A percentile compares a stretch with the other conserved stretches of the same genome.
phyloP scores from a whole-genome alignment of 1,140 invertebrate species.

The Psix sp. region DNA sequence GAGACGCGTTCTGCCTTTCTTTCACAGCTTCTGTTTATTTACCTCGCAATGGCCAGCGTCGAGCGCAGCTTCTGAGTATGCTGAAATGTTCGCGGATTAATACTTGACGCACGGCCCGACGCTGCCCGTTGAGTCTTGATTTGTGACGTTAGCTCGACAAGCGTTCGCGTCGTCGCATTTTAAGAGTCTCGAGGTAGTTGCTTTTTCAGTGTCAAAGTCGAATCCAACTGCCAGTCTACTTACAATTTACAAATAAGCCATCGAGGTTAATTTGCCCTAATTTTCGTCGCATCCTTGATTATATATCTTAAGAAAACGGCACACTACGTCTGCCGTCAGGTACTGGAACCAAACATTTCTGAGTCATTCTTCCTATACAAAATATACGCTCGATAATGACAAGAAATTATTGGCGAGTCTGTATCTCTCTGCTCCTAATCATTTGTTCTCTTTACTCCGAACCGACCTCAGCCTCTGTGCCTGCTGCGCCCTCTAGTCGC shows the following conservation, averaged over 20 bases:
- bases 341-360: constrained; percentile 60
- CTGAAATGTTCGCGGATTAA: constrained; percentile 23
- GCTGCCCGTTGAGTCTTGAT: constrained; percentile 23
- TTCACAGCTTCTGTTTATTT: not conserved
- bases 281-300: no score
- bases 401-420: constrained; percentile 60
- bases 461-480: no score
- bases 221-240: constrained; percentile 48
- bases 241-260: constrained; percentile 30
- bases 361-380: constrained; percentile 44
- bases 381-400: constrained; percentile 46
- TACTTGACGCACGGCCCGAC: constrained; percentile 28
- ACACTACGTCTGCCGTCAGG: constrained; percentile 46
- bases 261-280: no score
- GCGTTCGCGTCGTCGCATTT: constrained; percentile 6
- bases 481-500: not conserved
- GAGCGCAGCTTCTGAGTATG: constrained; percentile 31
- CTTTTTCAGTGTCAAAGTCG: constrained; percentile 35
- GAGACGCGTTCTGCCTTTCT: not conserved
- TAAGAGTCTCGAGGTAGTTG: constrained; percentile 57
- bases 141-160: not conserved
- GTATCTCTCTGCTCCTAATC: constrained; percentile 55
- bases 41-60: no score
- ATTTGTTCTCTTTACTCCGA: constrained; percentile 29
- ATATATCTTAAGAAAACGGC: constrained; percentile 51